Base-by-base conservation (phyloP, 2,797 vertebrate species). In the Limosa lapponica region DNA sequence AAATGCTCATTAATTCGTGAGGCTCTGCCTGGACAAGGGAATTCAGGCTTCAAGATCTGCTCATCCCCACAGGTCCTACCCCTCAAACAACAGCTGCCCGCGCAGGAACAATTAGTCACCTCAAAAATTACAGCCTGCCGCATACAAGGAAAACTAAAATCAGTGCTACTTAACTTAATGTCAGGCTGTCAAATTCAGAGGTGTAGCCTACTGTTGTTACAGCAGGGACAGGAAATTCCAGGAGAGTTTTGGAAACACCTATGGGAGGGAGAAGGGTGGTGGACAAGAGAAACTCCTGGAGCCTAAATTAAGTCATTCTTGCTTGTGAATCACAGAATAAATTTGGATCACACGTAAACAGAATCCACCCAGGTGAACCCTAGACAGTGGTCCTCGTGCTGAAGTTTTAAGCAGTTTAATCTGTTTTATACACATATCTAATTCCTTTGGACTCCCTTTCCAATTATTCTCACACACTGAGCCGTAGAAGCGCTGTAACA, bases 161-260 rank as follows among this genome's bases (percentile, higher is more conserved):
- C 65, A 43, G 32, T 51, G 80, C 41, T 58, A 51, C 70, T 71
- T 91, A 84, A 65, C 30, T 84, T 95, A 94, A 88, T 81, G 62
- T 37, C 55, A 85, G 93, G 84, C 36, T 93, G 67, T 11, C 65
- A 67, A 51, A 69, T 2, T 10, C 0, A 67, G 41, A 87, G 46
- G 8, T 65, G 61, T 51, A 93, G 37, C 49, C 73, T 43, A 34
- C 32, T 81, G 52, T 14, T 82, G 61, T 48, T 73, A 66, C 54
- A 92, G 83, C 86, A 82, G 32, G n/a, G 55, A 95, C 94, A 95
- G 95, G 95, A 97, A 97, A 96, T 95, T 79, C 96, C 94, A 93
- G 66, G 11, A 65, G 41, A 89, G 79, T 80, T 93, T 75, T 72
- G 62, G 75, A 66, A 92, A 79, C 55, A 91, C 81, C 54, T 82